Base-by-base conservation (phyloP, 1,140 invertebrate genomes). In the Leguminivora glycinivorella region DNA sequence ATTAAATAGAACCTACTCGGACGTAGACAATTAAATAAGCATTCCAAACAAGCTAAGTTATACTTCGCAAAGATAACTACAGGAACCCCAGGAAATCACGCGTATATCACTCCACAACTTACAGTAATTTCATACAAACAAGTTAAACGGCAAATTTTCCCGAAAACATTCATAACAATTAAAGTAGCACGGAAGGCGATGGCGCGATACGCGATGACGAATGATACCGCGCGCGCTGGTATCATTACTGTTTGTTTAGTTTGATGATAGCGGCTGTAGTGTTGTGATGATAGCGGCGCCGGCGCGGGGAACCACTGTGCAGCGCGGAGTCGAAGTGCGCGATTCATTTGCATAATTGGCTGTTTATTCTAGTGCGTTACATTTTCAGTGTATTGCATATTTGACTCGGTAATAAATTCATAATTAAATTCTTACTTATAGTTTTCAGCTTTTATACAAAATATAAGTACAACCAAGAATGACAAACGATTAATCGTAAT, bases 151-250 rank as follows among this genome's bases (percentile, higher is more conserved):
- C 43, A 5, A 52, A 52, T 52, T 52, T 52, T 19, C 17, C 47
- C 47, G 47, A 52, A 47, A 17, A 63, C 58, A 63, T 63, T 29
- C 25, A 17, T 63, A 63, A 63, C 58, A 63, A 63, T 63, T 63
- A 63, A 31, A 31, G 12, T 25, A 43, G 52, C 70, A 70, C 60
- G 70, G 72, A 77, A 63, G 58, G 25, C 58, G 29, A 67, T 56
- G 31, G 47, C 9, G 67, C 52, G 75, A 73, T 72, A 76, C 40
- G 70, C 34, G 34, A 73, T 76, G 75, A 76, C 73, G 68, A 60
- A 76, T 70, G 75, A 71, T 70, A 38, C 17, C 34, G 14, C 40
- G 40, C 17, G 19, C n/a, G 26, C 17, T 29, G 12, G 14, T 17
- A 63, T 63, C 58, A 63, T 63, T 29, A 5, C 3, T 63, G 58